Evolutionary conservation across 2,888 invertebrate species (phyloP).

Genomic region (Mythimna ferrago): DNA sequence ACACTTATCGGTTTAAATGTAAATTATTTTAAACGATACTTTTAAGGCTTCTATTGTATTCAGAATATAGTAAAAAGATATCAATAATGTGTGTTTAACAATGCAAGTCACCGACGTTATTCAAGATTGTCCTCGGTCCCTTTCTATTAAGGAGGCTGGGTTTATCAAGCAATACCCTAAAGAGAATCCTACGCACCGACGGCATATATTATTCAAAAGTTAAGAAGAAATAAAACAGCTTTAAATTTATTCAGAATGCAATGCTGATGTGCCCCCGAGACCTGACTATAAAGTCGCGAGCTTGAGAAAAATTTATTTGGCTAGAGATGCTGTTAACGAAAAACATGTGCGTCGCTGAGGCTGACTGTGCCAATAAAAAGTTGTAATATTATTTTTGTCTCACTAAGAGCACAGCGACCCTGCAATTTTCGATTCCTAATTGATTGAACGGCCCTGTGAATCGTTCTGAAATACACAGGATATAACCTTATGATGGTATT

Average conservation of each 20-base stretch:
- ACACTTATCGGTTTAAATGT: neutral
- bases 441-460: too few relatives aligned
- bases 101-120: conserved; percentile 32
- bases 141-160: conserved; percentile 47
- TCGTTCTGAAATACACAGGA: neutral
- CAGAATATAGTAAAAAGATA: conserved; percentile 43
- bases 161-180: conserved; percentile 53
- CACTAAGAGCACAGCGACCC: neutral
- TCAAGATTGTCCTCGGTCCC: conserved; percentile 42
- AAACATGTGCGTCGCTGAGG: neutral
- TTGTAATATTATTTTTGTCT: neutral
- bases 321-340: conserved; percentile 9
- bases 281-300: conserved; percentile 37
- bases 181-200: conserved; percentile 48
- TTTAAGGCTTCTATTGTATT: conserved; percentile 26
- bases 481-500: neutral
- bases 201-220: conserved; percentile 60
- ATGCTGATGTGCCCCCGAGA: conserved; percentile 50
- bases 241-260: conserved; percentile 50
- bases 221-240: conserved; percentile 53
- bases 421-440: neutral
- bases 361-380: neutral
- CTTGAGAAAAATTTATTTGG: conserved; percentile 23
- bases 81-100: conserved; percentile 50
- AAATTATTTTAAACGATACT: conserved; percentile 1